A percentile compares a stretch with the other conserved stretches of the same genome.
phyloP scores from a whole-genome alignment of 2,888 invertebrate genomes.

The Zaprionus bogoriensis region DNA sequence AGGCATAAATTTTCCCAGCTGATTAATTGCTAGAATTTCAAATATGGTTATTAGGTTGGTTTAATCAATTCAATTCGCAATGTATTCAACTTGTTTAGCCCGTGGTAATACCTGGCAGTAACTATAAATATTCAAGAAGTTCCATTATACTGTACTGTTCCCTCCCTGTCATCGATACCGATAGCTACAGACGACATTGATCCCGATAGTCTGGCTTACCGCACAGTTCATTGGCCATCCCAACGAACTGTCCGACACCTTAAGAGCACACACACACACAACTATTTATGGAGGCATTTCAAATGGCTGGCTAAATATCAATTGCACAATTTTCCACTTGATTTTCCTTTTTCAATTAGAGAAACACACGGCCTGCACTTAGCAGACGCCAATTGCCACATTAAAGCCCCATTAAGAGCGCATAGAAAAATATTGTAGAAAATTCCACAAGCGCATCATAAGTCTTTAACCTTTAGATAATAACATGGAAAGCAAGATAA shows the following conservation, averaged over 20 bases:
- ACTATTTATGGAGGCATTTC: slow-evolving; percentile 38
- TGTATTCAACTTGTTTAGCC: too few species aligned
- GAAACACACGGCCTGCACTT: slow-evolving; percentile 46
- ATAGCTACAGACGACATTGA: not conserved
- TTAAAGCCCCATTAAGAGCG: slow-evolving; percentile 61
- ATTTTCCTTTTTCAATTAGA: slow-evolving; percentile 70
- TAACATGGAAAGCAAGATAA: slow-evolving; percentile 42
- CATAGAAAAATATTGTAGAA: slow-evolving; percentile 47
- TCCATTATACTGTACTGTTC: not conserved
- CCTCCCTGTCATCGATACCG: not conserved
- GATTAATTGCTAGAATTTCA: not conserved
- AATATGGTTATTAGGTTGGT: too few species aligned
- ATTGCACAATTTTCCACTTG: slow-evolving; percentile 66
- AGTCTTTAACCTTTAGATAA: slow-evolving; percentile 71
- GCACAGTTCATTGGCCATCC: slow-evolving; percentile 24
- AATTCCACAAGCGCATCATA: slow-evolving; percentile 49
- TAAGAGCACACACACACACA: slow-evolving; percentile 5
- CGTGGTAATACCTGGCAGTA: too few species aligned
- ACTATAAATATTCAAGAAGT: slow-evolving; percentile 3
- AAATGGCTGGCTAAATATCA: slow-evolving; percentile 44
- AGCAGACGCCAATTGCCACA: slow-evolving; percentile 66
- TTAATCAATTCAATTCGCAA: too few species aligned
- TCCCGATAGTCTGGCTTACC: not conserved
- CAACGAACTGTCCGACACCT: slow-evolving; percentile 24
- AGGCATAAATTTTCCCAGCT: not conserved